phyloP scores from a whole-genome alignment of 2,888 invertebrate genomes.

The Drosophila nr. perissopoda region DNA sequence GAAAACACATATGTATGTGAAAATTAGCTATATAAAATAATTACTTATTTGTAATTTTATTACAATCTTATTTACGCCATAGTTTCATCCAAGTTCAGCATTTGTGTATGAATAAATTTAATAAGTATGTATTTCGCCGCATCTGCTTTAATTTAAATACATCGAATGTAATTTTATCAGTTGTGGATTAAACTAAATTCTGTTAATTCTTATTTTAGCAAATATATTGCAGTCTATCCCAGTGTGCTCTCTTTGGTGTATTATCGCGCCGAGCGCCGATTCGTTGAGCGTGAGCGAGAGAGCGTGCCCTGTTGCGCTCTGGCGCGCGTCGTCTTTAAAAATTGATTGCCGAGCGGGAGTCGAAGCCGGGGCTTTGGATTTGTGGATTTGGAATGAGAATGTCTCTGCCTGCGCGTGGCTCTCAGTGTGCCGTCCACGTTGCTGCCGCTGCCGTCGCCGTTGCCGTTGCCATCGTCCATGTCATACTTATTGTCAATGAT shows the following conservation, averaged over 20 bases:
- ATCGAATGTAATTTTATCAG: neutral
- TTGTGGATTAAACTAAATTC: neutral
- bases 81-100: neutral
- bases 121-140: neutral
- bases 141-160: neutral
- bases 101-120: neutral
- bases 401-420: slow-evolving; percentile 75
- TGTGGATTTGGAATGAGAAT: slow-evolving; percentile 57
- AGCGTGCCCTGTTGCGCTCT: slow-evolving; percentile 69
- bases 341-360: slow-evolving; percentile 68
- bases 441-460: slow-evolving; percentile 25
- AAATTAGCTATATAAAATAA: neutral
- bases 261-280: slow-evolving; percentile 23
- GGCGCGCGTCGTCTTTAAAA: slow-evolving; percentile 78
- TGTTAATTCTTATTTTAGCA: neutral
- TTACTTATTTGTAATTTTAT: neutral
- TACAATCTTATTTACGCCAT: neutral
- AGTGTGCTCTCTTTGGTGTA: slow-evolving; percentile 48
- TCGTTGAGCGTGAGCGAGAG: slow-evolving; percentile 59
- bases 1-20: neutral
- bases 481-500: slow-evolving; percentile 85
- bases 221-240: slow-evolving; percentile 6
- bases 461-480: slow-evolving; percentile 62
- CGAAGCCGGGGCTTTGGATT: slow-evolving; percentile 47
- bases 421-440: slow-evolving; percentile 56